Evolutionary conservation across 2,888 invertebrate species (phyloP), one percentile per base, ranked within the genome.

Genomic region (Alviniconcha strummeri): DNA sequence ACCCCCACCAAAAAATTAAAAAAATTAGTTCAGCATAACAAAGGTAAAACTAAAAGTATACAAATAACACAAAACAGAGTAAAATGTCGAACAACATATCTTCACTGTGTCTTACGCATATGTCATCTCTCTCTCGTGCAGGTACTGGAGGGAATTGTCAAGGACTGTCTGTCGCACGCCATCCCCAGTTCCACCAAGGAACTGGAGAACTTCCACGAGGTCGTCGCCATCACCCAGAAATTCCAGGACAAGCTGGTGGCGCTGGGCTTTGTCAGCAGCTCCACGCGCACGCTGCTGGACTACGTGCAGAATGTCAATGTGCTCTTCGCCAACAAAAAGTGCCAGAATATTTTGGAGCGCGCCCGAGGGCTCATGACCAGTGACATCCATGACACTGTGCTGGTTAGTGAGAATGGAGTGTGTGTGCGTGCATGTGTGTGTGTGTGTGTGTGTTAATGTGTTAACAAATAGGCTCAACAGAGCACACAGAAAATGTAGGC

Each of bases 171-270:
- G 11, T 94, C 96, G 80, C 95, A 96, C 86, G 96, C 97, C 0
- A 96, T 97, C 90, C 98, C 98, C 0, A 96, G 96, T 86, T 96
- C 95, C 80, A 96, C 95, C 87, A 95, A 95, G 83, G 97, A 96
- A 86, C 94, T 97, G 85, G 95, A 96, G 87, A 95, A 94, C 36
- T 97, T 96, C 88, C 94, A 94, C 5, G 94, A 94, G 55, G 95
- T 97, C 1, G 95, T 96, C 54, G 93, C 95, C 5, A 95, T 96
- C 89, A 96, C 96, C 69, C 93, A 95, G 85, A 93, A 95, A 79
- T 96, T 97, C 86, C 96, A 97, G 92, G 83, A 94, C 77, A 95
- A 95, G 85, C 94, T 97, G 64, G 93, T 95, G 4, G 93, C 94
- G 75, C 94, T 96, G 77, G 87, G 89, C 52, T 91, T 93, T 81